phyloP scores from a whole-genome alignment of 2,888 invertebrate species.

The Leptarthrus brevirostris region DNA sequence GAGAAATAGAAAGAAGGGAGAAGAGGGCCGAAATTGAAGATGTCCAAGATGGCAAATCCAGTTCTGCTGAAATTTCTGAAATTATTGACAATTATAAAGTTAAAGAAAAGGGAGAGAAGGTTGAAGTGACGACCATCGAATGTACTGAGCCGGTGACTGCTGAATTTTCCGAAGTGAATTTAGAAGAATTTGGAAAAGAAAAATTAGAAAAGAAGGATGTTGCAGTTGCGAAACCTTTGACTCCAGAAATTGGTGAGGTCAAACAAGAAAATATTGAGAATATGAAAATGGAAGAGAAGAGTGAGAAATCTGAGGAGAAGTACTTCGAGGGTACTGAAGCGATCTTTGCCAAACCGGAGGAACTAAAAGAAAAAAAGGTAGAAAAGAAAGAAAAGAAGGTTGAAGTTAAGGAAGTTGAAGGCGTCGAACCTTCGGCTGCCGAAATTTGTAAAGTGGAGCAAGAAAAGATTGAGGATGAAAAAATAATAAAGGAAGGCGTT shows the following conservation, averaged over 20 bases:
- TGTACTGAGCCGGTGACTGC: too few species aligned
- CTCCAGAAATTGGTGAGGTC: not conserved
- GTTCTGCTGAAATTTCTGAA: not conserved
- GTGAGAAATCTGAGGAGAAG: not conserved
- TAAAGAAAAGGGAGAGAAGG: too few species aligned
- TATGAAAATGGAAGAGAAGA: not conserved
- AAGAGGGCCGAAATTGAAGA: conserved; percentile 26
- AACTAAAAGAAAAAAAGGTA: not conserved
- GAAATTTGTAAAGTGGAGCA: too few species aligned
- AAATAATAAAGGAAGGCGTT: not conserved
- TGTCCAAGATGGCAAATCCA: not conserved
- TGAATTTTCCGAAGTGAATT: not conserved
- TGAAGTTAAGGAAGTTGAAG: not conserved
- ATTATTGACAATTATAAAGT: too few species aligned
- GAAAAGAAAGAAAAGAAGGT: not conserved
- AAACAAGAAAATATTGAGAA: not conserved
- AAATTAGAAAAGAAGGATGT: not conserved
- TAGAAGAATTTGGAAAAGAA: not conserved
- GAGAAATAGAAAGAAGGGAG: not conserved
- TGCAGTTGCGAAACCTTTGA: not conserved
- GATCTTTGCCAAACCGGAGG: too few species aligned
- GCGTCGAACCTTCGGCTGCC: conserved; percentile 28
- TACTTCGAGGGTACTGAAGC: conserved; percentile 48
- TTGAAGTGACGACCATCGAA: too few species aligned
- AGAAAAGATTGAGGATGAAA: not conserved